These are phyloP conservation scores for Montifringilla adamsi DNA, from an alignment of 2,113 vertebrate species.

Conservation along the genomic window DNA sequence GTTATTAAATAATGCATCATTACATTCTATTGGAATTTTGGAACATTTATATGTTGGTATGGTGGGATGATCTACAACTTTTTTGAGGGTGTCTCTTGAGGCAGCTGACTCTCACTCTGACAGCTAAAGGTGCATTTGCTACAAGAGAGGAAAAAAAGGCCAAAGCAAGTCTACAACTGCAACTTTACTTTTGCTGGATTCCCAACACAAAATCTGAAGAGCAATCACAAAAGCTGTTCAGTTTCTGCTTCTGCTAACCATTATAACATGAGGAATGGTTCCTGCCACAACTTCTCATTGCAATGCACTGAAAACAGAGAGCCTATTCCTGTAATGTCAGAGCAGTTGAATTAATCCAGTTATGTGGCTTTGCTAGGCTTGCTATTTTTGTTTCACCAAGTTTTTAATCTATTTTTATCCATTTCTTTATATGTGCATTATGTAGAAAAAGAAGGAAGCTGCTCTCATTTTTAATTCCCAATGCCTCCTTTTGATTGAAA, in stretches of 20 bases:
- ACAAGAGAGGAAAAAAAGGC: background rate
- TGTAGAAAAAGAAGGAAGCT: background rate
- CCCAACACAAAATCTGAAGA: background rate
- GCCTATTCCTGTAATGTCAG: slow-evolving; percentile 7
- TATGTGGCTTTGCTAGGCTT: slow-evolving; percentile 26
- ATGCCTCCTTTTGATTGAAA: background rate
- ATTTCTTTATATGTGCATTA: background rate
- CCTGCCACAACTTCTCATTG: background rate
- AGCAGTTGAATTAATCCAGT: slow-evolving; percentile 16
- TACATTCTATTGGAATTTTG: background rate
- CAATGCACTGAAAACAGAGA: slow-evolving; percentile 15
- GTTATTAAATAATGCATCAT: slow-evolving; percentile 22
- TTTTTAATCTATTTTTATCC: slow-evolving; percentile 35
- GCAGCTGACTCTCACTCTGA: background rate
- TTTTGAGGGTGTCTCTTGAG: background rate
- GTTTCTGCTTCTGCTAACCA: background rate
- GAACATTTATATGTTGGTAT: background rate
- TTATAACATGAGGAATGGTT: background rate
- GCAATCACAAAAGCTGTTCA: background rate
- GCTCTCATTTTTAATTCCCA: background rate
- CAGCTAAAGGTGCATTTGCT: background rate
- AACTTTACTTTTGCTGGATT: background rate
- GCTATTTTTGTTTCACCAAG: slow-evolving; percentile 42
- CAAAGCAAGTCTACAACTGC: background rate
- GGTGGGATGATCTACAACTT: background rate